Evolutionary conservation across 2,888 invertebrate species (phyloP).

Genomic region (Tachina fera): DNA sequence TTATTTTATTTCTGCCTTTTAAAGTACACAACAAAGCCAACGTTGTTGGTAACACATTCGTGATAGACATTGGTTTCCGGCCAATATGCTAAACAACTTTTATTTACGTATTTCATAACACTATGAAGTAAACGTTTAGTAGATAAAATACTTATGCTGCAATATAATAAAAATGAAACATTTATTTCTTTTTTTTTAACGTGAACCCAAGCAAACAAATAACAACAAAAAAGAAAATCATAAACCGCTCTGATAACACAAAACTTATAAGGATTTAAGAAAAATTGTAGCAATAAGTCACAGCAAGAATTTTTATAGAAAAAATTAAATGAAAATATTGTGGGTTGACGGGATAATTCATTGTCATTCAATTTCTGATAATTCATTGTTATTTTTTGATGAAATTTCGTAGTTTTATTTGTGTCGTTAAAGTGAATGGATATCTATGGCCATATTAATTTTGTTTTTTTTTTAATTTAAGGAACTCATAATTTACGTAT

Average conservation of each 20-base stretch:
- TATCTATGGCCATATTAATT: no score
- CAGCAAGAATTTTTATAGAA: no score
- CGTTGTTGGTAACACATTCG: not conserved
- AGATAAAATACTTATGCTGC: not conserved
- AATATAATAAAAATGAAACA: not conserved
- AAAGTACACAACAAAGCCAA: not conserved
- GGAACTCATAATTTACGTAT: no score
- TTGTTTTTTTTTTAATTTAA: no score
- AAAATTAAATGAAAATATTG: no score
- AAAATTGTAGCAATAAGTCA: no score
- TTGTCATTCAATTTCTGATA: no score
- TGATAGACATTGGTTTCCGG: conserved; percentile 28
- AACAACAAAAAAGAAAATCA: not conserved
- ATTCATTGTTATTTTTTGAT: no score
- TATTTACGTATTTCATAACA: not conserved
- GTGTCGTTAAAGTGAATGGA: no score
- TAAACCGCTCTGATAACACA: not conserved
- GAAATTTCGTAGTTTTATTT: no score
- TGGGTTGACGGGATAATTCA: no score
- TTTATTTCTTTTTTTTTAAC: not conserved
- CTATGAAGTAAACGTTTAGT: not conserved
- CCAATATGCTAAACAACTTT: not conserved
- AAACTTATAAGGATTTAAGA: not conserved
- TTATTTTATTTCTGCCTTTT: not conserved
- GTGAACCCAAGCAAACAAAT: not conserved